Base-by-base conservation (phyloP, 2,113 vertebrate genomes). In the Datnioides undecimradiatus region DNA sequence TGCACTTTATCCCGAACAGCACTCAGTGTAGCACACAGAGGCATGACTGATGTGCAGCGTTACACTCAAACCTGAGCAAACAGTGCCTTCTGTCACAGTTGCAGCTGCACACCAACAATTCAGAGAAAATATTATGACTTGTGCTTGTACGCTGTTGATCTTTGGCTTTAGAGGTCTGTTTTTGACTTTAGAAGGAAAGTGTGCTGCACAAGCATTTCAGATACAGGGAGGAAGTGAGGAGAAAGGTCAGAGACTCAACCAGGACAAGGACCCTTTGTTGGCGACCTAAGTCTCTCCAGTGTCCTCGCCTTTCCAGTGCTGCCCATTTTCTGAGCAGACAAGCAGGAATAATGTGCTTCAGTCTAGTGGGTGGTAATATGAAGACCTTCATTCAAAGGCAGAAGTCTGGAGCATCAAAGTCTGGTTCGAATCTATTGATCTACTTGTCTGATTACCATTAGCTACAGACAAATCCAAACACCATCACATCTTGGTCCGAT, bases 181-280 rank as follows among this genome's bases (percentile, higher is more conserved):
- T 96, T 93, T 94, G 95, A 96, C 94, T 95, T 96, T 94, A 95
- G 71, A 83, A 78, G 73, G 76, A 82, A 78, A 79, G 82, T 76
- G 13, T 45, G 83, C 57, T 23, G 23, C 13, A n/a, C 27, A 75
- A 72, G 36, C n/a, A 45, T 60, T 84, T 73, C n/a, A 87, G 41
- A 31, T 90, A 80, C 87, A 92, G 94, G 90, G 92, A 88, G 91
- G 89, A 90, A 86, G 83, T 73, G 55, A 76, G 73, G 86, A 91
- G 85, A 90, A 87, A 80, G 83, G 81, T 89, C 77, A 80, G 85
- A 92, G 93, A 87, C 93, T 87, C 90, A 92, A 95, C 95, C 92
- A 90, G 94, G 57, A 98, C 96, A 99, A 98, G 96, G 93, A 88
- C 82, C 90, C 94, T 96, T 97, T 98, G 96, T 98, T 95, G 74